phyloP scores from a whole-genome alignment of 2,797 vertebrate species.

The Ptychadena robeensis region DNA sequence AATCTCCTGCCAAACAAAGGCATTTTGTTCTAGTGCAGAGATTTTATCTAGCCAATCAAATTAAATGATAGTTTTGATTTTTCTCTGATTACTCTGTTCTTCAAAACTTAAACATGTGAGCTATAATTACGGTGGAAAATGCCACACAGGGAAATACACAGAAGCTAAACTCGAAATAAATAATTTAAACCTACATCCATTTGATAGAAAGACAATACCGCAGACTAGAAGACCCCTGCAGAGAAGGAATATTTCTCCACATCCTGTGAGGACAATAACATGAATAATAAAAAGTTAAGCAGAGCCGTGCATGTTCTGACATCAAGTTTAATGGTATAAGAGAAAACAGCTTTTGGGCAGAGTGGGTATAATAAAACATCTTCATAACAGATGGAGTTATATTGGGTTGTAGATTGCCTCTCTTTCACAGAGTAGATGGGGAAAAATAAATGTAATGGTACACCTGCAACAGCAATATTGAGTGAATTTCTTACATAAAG shows the following conservation, averaged over 20 bases:
- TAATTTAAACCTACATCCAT: constrained; percentile 45
- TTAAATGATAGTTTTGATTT: constrained; percentile 41
- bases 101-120: constrained; percentile 31
- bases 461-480: constrained; percentile 40
- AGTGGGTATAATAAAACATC: constrained; percentile 46
- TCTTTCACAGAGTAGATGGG: constrained; percentile 35
- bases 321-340: constrained; percentile 55
- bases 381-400: constrained; percentile 58
- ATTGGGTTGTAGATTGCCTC: constrained; percentile 46
- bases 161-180: constrained; percentile 39
- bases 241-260: constrained; percentile 39
- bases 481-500: constrained; percentile 13
- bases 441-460: constrained; percentile 52
- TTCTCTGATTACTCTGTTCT: constrained; percentile 36
- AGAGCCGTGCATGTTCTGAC: constrained; percentile 51
- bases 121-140: constrained; percentile 41
- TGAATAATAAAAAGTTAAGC: constrained; percentile 57
- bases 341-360: constrained; percentile 41
- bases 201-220: constrained; percentile 29
- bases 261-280: constrained; percentile 52
- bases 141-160: constrained; percentile 48
- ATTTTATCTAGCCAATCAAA: background rate
- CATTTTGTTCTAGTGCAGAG: constrained; percentile 25
- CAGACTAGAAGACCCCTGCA: constrained; percentile 44
- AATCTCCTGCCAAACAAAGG: constrained; percentile 16